Percentiles rank a stretch among this genome's conserved stretches.
Conservation (phyloP, 2,888 invertebrate genomes). For the Lampropteryx suffumata region DNA sequence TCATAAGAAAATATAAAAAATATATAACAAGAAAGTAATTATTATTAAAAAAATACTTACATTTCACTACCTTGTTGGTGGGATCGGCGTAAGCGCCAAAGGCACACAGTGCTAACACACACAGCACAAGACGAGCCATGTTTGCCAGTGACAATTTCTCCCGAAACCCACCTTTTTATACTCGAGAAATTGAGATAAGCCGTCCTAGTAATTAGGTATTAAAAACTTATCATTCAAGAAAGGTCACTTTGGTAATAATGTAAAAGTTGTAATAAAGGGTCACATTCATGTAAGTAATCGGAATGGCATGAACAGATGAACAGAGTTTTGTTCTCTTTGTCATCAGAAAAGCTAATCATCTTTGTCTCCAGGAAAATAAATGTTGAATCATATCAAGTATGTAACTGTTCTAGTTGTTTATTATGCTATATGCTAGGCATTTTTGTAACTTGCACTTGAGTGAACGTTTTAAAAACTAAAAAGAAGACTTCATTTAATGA, state of each 20-base stretch:
- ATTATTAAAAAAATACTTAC: too few species aligned
- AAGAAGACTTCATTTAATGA: too few species aligned
- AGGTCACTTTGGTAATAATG: conserved; percentile 10
- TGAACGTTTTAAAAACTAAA: too few species aligned
- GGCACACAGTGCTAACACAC: conserved; percentile 55
- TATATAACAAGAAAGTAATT: too few species aligned
- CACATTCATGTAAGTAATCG: conserved; percentile 22
- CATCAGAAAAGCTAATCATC: conserved; percentile 11
- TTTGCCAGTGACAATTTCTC: conserved; percentile 44
- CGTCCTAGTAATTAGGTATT: conserved; percentile 4
- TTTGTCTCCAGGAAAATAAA: background rate
- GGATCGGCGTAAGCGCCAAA: conserved; percentile 61
- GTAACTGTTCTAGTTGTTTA: too few species aligned
- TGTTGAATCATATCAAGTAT: too few species aligned
- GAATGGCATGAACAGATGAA: conserved; percentile 15
- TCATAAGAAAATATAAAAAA: too few species aligned
- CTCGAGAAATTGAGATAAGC: conserved; percentile 25
- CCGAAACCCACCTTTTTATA: conserved; percentile 44
- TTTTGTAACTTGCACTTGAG: too few species aligned
- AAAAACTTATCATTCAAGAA: conserved; percentile 8
- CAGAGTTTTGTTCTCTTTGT: conserved; percentile 12
- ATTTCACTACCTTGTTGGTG: conserved; percentile 47
- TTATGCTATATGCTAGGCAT: too few species aligned
- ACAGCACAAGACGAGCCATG: conserved; percentile 67
- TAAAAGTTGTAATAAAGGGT: conserved; percentile 5